Base-by-base conservation (phyloP, 2,888 invertebrate genomes). In the Aromia moschata region DNA sequence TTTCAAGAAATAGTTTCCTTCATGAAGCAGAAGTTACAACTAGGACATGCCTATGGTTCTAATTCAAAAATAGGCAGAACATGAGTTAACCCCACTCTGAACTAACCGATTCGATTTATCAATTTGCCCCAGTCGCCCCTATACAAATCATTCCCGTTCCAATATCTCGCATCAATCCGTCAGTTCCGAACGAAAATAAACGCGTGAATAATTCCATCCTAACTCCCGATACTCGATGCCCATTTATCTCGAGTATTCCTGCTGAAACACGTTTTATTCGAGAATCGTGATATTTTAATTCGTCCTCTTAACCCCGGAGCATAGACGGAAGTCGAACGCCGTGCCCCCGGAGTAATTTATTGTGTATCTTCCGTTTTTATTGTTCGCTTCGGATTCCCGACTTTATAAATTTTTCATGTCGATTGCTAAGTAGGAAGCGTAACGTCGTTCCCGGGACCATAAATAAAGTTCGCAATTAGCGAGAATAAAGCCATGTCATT, bases 401-500 rank as follows among this genome's bases (percentile, higher is more conserved):
- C 52, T 52, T 52, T 52, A 52, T 52, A 52, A 52, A 52, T 52
- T 52, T 52, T 52, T 52, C 52, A 52, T 52, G 52, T 52, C 52
- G 52, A 52, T 31, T 41, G 52, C 17, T 57, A 46, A 58, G 53
- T n/a, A 56, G 56, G 40, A 45, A 56, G 44, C 51, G 40, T 17
- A 17, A 41, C 41, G 31, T 52, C 41, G 30, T 41, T 25, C 37
- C n/a, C 56, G 33, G 45, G 43, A 63, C 62, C 65, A 70, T 69
- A 72, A 72, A 71, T 71, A 68, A 62, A 69, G 61, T 63, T 60
- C 55, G 62, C 70, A 73, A 71, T 71, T 70, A 73, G 70, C 62
- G 60, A 60, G 65, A 67, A 62, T 62, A 67, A 65, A 67, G 69
- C 62, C 64, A 54, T 44, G 68, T 68, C 71, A 70, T 73, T 72